Evolutionary conservation across 2,888 invertebrate species (phyloP), one percentile per base, ranked within the genome.

Genomic region (Bimastos eiseni): DNA sequence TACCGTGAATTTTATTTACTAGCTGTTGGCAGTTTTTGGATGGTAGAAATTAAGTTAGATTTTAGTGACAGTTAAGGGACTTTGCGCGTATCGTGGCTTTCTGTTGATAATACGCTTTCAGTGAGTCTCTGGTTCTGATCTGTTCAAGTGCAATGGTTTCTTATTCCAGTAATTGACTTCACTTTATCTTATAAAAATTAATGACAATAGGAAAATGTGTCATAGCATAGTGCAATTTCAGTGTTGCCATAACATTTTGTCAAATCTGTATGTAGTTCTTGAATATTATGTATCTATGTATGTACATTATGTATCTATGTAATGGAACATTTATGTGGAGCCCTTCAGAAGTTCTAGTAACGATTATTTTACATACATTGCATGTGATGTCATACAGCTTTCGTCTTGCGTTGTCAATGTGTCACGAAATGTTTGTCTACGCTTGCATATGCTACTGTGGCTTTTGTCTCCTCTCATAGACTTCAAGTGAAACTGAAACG

Each of bases 91-190:
- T 30, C n/a, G 30, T 1, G n/a, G n/a, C 70, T 30, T 70, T 70
- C 70, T 70, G 70, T 70, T n/a, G 8, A n/a, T 8, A n/a, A 11
- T n/a, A 70, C 8, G 70, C 70, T 70, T 70, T 70, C 70, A 70
- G n/a, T n/a, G 30, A 70, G 70, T 70, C 70, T n/a, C 70, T 70
- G n/a, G 70, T 70, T 70, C 70, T n/a, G n/a, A n/a, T 70, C n/a
- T 70, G 70, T n/a, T 70, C n/a, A n/a, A n/a, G n/a, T 70, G 70
- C 70, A 70, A 70, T 70, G 70, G n/a, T 70, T 70, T 70, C 30
- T 70, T 70, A 70, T 70, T 70, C 30, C n/a, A 70, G 70, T 24
- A 1, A 49, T 49, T 21, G 6, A 70, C 11, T 70, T 70, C 8
- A 70, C n/a, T n/a, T n/a, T 30, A 30, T 70, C 30, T n/a, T n/a